Conservation (phyloP, 2,888 invertebrate species). For the Xestia rhomboidea region DNA sequence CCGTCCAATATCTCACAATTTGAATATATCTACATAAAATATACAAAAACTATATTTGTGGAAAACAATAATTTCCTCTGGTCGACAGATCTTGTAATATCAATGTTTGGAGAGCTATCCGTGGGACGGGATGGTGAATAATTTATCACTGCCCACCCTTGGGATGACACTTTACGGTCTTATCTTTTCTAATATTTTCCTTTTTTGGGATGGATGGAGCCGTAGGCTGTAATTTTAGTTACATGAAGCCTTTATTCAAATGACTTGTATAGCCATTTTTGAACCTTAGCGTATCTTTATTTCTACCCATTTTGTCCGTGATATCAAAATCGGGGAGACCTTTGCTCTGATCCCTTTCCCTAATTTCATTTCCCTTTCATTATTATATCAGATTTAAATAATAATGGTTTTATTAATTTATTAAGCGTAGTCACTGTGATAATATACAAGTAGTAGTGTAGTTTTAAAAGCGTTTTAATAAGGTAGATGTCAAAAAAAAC, state of each 20-base stretch:
- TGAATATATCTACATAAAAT: conserved; percentile 65
- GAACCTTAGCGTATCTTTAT: background rate
- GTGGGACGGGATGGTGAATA: conserved; percentile 48
- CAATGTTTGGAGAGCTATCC: conserved; percentile 51
- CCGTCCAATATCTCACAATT: conserved; percentile 55
- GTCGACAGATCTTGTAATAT: conserved; percentile 61
- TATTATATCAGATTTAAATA: background rate
- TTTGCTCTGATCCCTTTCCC: background rate
- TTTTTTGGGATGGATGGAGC: background rate
- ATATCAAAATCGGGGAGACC: background rate
- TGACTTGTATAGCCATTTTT: background rate
- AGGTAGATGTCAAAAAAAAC: too few species aligned
- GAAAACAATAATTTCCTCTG: conserved; percentile 61
- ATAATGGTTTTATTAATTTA: background rate
- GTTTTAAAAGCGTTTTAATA: too few species aligned
- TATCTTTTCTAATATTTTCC: conserved; percentile 28
- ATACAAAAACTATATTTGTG: conserved; percentile 58
- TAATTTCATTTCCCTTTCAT: background rate
- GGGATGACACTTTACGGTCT: conserved; percentile 44
- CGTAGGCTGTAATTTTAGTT: background rate
- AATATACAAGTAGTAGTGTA: background rate
- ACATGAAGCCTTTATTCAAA: background rate
- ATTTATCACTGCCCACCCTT: conserved; percentile 56
- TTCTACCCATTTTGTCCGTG: background rate
- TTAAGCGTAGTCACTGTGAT: background rate